Percentiles rank a stretch among this genome's conserved stretches.
Evolutionary conservation across 2,797 vertebrate species (phyloP).

Genomic region (Peromyscus aztecus): DNA sequence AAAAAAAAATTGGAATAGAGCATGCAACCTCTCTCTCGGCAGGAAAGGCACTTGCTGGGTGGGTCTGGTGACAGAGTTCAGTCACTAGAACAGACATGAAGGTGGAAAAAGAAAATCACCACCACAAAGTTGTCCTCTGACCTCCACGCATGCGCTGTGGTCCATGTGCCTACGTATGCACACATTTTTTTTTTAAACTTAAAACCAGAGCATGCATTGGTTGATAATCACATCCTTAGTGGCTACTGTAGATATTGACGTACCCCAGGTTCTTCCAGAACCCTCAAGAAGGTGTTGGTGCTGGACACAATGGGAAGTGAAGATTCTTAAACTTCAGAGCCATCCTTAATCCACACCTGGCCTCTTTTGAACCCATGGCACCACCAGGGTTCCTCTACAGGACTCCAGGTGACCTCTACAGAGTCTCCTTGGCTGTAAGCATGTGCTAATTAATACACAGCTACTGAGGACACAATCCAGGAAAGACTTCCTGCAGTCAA

Average conservation of each 20-base stretch:
- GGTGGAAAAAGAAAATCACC: not conserved
- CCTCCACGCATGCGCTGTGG: not conserved
- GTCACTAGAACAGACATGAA: not conserved
- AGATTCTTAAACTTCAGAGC: not conserved
- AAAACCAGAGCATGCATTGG: not conserved
- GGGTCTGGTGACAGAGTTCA: not conserved
- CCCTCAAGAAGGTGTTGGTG: not conserved
- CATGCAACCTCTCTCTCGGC: too few relatives aligned
- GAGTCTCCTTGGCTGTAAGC: not conserved
- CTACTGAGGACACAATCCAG: not conserved
- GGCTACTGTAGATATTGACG: not conserved
- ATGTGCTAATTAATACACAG: not conserved
- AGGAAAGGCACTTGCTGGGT: not conserved
- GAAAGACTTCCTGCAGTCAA: not conserved
- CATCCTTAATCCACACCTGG: not conserved
- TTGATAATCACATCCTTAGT: not conserved
- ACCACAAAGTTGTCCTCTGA: not conserved
- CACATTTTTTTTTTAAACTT: not conserved
- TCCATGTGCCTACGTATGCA: too few relatives aligned
- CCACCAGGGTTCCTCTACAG: too few relatives aligned
- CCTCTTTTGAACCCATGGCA: not conserved
- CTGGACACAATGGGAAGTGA: not conserved
- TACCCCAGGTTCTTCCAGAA: not conserved
- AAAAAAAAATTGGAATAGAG: too few relatives aligned
- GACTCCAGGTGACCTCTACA: not conserved